Evolutionary conservation across 1,140 invertebrate genomes (phyloP), one percentile per base, ranked within the genome.

Genomic region (Pseudachorutes palmiensis): DNA sequence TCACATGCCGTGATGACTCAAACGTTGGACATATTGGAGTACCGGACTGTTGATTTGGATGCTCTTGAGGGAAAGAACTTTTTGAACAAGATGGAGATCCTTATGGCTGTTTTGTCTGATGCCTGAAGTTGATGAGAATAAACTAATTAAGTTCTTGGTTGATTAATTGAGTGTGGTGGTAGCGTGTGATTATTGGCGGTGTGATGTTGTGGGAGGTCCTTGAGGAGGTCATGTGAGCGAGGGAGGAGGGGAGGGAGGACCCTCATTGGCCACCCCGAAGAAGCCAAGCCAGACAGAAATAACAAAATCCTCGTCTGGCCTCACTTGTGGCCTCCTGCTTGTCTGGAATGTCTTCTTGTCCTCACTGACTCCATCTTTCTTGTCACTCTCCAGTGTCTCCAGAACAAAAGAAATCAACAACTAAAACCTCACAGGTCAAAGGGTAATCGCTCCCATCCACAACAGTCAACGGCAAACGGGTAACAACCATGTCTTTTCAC

Each of bases 1-100:
- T n/a, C n/a, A n/a, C n/a, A n/a, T n/a, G n/a, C n/a, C n/a, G n/a
- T n/a, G n/a, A n/a, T n/a, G n/a, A n/a, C n/a, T n/a, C n/a, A n/a
- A n/a, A 63, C 14, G 28, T 29, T n/a, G 29, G 66, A 68, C 45
- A 19, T n/a, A 62, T 48, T 55, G 79, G 63, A 64, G 49, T 67
- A 97, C 94, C 78, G 89, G 93, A 77, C 90, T 81, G 88, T 97
- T 9, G 83, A 89, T 72, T 86, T 94, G 77, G 91, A 96, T 59
- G 92, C 92, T 81, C 91, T 98, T 85, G 92, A 97, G 77, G 94
- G 94, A n/a, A 91, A 91, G 75, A 97, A 95, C 80, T 96, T 97
- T 77, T 81, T 96, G 0, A 94, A 94, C 75, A 97, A 97, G 84
- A 93, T 97, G 86, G 94, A 97, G 83, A 82, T 95, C 68, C 82